Base-by-base conservation (phyloP, 2,113 vertebrate species). In the Channa argus region DNA sequence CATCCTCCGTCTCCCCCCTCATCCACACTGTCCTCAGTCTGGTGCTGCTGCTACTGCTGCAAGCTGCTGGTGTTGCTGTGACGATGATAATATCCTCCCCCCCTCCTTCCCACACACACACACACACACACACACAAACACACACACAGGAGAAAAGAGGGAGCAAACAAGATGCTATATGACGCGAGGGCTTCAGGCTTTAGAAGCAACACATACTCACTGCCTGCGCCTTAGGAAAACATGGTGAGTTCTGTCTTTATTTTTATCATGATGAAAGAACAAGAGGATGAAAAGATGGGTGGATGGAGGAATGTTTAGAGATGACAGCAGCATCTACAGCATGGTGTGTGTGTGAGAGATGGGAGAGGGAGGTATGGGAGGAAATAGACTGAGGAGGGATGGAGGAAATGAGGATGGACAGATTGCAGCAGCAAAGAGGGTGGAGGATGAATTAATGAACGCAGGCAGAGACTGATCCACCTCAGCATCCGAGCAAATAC, bases 51-150 rank as follows among this genome's bases (percentile, higher is more conserved):
- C 66, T 80, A 79, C 83, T 86, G 87, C 81, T 87, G 81, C 84
- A 88, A 84, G 84, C 80, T 91, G 85, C 83, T 89, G 89, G 78
- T 86, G 86, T 86, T 90, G 86, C 84, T 63, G 85, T 89, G 82
- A 82, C 79, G 87, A 89, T 89, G 82, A 87, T 24, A 24, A 24
- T 79, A 70, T 60, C 86, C 82, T 68, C 65, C 89, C 56, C 71
- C 75, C 24, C 1, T 33, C 69, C 46, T 51, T 4, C 50, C 14
- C 52, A n/a, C 54, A 39, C 79, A 24, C 59, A 34, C 49, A 52
- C 66, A 54, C 50, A 61, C 70, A 50, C 55, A 46, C 63, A 49
- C 60, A 58, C 67, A 51, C 80, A 73, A 64, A 62, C 63, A 62
- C 59, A 55, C 51, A 54, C 59, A 62, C 53, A 45, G 59, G 9